phyloP scores from a whole-genome alignment of 2,797 vertebrate species.

The Gadopsis bispinosus region DNA sequence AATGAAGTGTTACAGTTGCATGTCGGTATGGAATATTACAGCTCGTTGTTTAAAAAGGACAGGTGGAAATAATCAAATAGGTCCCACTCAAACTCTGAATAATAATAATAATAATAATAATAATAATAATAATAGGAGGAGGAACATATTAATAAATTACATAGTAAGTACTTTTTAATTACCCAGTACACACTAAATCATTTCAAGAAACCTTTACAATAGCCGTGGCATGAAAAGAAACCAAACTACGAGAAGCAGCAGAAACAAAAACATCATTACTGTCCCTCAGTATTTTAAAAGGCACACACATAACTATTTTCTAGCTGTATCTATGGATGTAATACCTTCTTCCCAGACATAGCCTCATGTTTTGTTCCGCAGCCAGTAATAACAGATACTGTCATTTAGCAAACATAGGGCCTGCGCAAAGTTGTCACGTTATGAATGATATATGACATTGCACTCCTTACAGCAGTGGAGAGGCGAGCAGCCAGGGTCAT shows the following conservation, averaged over 20 bases:
- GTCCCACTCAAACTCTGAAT: not conserved
- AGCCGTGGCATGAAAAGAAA: not conserved
- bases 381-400: not conserved
- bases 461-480: constrained; percentile 93
- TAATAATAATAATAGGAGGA: too few species aligned
- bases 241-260: not conserved
- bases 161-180: not conserved
- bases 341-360: too few species aligned
- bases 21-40: not conserved
- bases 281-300: not conserved
- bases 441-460: not conserved
- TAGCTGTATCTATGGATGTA: not conserved
- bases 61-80: not conserved
- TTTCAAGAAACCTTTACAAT: not conserved
- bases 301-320: not conserved
- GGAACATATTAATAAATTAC: not conserved
- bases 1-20: not conserved
- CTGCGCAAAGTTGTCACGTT: not conserved
- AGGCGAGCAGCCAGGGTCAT: constrained; percentile 97
- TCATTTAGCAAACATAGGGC: not conserved
- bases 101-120: too few species aligned
- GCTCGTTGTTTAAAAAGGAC: not conserved
- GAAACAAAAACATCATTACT: not conserved
- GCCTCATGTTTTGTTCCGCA: not conserved
- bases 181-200: not conserved